Evolutionary conservation across 2,888 invertebrate species (phyloP), one percentile per base, ranked within the genome.

Genomic region (Chironomus tentans): DNA sequence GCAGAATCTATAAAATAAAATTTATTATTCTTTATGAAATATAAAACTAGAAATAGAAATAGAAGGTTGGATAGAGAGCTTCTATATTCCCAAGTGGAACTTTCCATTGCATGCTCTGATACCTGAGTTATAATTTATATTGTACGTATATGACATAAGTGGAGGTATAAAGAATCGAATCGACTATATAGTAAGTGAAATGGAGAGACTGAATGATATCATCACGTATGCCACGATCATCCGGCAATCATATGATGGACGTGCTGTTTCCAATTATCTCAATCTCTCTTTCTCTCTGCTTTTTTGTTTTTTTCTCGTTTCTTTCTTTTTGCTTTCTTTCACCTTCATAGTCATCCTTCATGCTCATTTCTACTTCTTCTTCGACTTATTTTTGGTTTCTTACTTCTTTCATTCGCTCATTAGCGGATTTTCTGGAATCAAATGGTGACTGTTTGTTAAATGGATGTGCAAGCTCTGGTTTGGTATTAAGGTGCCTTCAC

Each of bases 251-350:
- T 65, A 65, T 65, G 65, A 65, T 65, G 65, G 24, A 65, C 65
- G 65, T 65, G 65, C 65, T 65, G 65, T 65, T 65, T 65, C 65
- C 65, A 65, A 65, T 24, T 65, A 65, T 65, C 65, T 65, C 65
- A 13, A 65, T 65, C 65, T 3, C 21, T 65, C 22, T 24, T 22
- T 65, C 65, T 56, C 15, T 56, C 56, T 18, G 38, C 4, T 18
- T 56, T 18, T 18, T 18, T 10, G 1, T 56, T 56, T 1, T 50
- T 50, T 10, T n/a, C n/a, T n/a, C n/a, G n/a, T n/a, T 56, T 18
- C 13, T 24, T 24, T 62, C 62, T 22, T 21, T 62, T 13, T 21
- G 22, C 65, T 21, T 21, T 56, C 18, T 65, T 65, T 65, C 65
- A 65, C 65, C 65, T 65, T 65, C 65, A 65, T 38, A 38, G 38